phyloP scores from a whole-genome alignment of 2,888 invertebrate genomes.

The Watsonalla cultraria region DNA sequence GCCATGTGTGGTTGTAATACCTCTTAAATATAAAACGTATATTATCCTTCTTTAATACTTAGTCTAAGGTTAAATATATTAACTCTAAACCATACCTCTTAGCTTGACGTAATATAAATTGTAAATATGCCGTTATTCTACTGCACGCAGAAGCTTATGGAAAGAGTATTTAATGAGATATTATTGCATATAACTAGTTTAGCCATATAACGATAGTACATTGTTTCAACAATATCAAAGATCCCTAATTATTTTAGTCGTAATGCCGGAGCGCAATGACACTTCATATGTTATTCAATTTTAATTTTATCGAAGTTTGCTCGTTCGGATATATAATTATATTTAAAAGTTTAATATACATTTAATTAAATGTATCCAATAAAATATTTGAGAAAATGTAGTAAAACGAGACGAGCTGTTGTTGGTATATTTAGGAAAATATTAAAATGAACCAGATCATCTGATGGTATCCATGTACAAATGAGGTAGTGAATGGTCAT shows the following conservation, averaged over 20 bases:
- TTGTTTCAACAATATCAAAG: slow-evolving; percentile 73
- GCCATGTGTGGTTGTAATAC: slow-evolving; percentile 68
- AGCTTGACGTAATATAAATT: slow-evolving; percentile 48
- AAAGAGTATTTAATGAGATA: slow-evolving; percentile 54
- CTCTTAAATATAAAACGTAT: slow-evolving; percentile 54
- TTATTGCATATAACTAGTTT: slow-evolving; percentile 63
- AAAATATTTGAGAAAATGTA: slow-evolving; percentile 57
- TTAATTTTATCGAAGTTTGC: slow-evolving; percentile 78
- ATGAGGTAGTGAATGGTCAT: slow-evolving; percentile 66
- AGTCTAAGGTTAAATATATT: slow-evolving; percentile 49
- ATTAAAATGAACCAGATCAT: slow-evolving; percentile 80
- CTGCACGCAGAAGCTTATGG: slow-evolving; percentile 61
- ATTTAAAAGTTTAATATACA: slow-evolving; percentile 73
- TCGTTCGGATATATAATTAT: slow-evolving; percentile 77
- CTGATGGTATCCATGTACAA: slow-evolving; percentile 85
- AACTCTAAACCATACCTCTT: slow-evolving; percentile 44
- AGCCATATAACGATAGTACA: slow-evolving; percentile 74
- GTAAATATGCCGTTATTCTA: slow-evolving; percentile 59
- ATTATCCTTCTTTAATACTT: slow-evolving; percentile 56
- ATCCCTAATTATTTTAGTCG: slow-evolving; percentile 57
- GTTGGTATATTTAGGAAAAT: slow-evolving; percentile 79
- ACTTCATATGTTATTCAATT: slow-evolving; percentile 75
- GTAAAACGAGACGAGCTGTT: slow-evolving; percentile 64
- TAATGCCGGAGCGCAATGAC: slow-evolving; percentile 47
- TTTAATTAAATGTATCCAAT: slow-evolving; percentile 55